Base-by-base conservation (phyloP, 2,888 invertebrate species). In the Megaustenia siamemsis region DNA sequence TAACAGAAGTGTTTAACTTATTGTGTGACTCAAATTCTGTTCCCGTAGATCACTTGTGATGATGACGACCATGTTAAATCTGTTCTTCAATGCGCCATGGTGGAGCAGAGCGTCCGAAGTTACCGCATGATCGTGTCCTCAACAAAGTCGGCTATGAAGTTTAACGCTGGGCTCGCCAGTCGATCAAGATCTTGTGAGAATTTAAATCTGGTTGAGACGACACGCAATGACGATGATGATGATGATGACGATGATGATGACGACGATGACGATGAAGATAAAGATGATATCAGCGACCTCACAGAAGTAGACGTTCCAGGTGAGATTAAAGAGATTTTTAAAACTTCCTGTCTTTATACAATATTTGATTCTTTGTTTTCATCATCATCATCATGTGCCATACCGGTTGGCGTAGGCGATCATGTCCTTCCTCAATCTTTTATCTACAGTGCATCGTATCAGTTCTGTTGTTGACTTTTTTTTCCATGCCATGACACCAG, bases 101-200 rank as follows among this genome's bases (percentile, higher is more conserved):
- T 82, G 79, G 77, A 82, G 15, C 73, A 35, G 28, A 85, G 89
- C 77, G 88, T 92, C 85, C 90, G 88, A 84, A 92, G 91, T 87
- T 92, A 92, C 86, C 89, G 91, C 32, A 88, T 92, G 80, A 90
- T 92, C 73, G 89, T 92, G 84, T 90, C 90, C 71, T 90, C 90
- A 71, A 89, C 92, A 32, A 88, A 88, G 82, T 89, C 90, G 84
- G 89, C 90, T 66, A 85, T 91, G 24, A 88, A 88, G 83, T 80
- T 89, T 12, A 88, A 88, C 75, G 86, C 87, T 60, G 86, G 86
- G 82, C 86, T 69, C 49, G 28, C 77, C 15, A 35, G 76, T 10
- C 49, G 69, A 18, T 43, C 79, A 35, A 75, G 40, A 35, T 83
- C 77, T 18, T 83, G 83, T 71, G 83, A 78, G 78, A 43, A 56